Evolutionary conservation across 2,113 vertebrate genomes (phyloP).

Genomic region (Cebus imitator): DNA sequence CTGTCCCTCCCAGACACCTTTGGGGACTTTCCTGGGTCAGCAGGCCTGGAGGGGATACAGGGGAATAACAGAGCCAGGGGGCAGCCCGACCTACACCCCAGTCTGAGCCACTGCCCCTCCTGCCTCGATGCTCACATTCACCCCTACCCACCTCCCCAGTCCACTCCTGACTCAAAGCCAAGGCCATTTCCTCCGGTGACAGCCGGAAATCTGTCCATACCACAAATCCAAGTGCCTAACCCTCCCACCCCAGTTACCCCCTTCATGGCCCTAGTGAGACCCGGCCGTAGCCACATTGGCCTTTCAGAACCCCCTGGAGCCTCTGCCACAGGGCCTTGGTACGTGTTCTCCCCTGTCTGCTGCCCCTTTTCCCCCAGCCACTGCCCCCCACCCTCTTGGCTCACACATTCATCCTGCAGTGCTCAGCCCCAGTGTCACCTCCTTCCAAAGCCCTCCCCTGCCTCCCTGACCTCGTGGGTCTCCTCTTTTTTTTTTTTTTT

Average conservation of each 20-base stretch:
- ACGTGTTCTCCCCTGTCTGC: background rate
- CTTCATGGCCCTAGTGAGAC: background rate
- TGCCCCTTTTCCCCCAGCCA: background rate
- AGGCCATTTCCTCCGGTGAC: background rate
- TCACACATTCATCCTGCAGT: background rate
- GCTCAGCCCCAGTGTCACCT: background rate
- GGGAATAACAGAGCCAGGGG: background rate
- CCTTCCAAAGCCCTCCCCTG: background rate
- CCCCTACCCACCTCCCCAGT: background rate
- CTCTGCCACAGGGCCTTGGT: background rate
- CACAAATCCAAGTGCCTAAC: background rate
- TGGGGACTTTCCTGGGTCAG: background rate
- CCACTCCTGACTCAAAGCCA: background rate
- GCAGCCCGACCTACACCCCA: background rate
- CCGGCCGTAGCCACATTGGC: no score
- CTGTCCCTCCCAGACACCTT: background rate
- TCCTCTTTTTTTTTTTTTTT: no score
- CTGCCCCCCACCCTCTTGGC: fast-evolving
- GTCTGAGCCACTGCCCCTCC: background rate
- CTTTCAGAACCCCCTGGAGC: background rate
- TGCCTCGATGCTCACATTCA: background rate
- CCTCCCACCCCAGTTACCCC: background rate
- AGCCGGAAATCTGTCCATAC: background rate
- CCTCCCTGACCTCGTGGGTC: background rate
- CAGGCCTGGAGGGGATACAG: background rate